Conservation (phyloP, 2,888 invertebrate genomes). For the Melanostoma scalare region DNA sequence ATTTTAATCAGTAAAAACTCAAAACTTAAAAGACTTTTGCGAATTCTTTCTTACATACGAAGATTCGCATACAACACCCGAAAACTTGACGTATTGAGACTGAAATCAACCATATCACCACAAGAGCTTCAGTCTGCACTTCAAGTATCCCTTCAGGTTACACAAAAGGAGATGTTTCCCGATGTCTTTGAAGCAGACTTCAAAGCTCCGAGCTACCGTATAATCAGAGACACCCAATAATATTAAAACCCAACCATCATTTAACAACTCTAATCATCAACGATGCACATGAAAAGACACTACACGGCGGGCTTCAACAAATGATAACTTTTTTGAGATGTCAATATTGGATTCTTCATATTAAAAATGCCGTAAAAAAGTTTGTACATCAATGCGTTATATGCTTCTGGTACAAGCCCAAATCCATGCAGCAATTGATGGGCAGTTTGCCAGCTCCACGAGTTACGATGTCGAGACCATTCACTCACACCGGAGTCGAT, state of each 20-base stretch:
- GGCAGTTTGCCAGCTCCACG: too few species aligned
- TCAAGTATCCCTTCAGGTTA: background rate
- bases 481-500: constrained; percentile 64
- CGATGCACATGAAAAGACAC: constrained; percentile 3
- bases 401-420: constrained; percentile 39
- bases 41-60: background rate
- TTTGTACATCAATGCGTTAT: constrained; percentile 50
- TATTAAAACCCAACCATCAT: constrained; percentile 2
- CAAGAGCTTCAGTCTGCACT: background rate
- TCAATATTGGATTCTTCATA: constrained; percentile 16
- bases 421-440: background rate
- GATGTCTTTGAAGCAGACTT: background rate
- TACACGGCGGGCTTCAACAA: constrained; percentile 21
- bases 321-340: background rate
- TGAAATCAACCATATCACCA: background rate
- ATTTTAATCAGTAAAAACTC: background rate
- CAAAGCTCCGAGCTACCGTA: background rate
- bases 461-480: constrained; percentile 35
- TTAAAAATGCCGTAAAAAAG: background rate
- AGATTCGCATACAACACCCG: background rate
- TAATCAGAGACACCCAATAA: constrained; percentile 8
- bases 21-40: background rate
- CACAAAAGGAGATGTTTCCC: constrained; percentile 15
- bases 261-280: constrained; percentile 8
- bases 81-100: background rate